phyloP scores from a whole-genome alignment of 2,113 vertebrate genomes.

The Eurystomus gularis region DNA sequence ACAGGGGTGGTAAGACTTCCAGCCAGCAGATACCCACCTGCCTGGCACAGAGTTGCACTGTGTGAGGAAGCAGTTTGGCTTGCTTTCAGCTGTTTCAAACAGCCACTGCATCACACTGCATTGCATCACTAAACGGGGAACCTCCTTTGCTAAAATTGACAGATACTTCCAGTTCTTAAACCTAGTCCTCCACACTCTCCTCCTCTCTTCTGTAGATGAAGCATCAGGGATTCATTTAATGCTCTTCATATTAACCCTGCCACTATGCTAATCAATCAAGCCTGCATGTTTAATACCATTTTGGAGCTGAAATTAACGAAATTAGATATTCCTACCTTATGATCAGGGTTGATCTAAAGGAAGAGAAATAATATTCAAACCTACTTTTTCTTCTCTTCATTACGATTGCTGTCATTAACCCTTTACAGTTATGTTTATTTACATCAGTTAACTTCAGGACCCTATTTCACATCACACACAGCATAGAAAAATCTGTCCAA shows the following conservation, averaged over 20 bases:
- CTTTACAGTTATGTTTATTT: neutral
- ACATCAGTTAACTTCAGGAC: neutral
- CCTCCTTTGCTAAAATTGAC: neutral
- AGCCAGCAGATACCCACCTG: neutral
- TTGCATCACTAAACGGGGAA: rapidly evolving
- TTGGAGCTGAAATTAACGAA: neutral
- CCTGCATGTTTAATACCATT: neutral
- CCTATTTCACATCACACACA: neutral
- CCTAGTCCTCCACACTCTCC: neutral
- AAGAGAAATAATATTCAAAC: neutral
- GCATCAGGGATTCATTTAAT: neutral
- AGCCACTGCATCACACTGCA: rapidly evolving
- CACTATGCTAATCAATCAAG: neutral
- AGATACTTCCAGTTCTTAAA: neutral
- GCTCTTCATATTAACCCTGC: neutral
- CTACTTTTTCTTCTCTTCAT: neutral
- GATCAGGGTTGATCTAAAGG: neutral
- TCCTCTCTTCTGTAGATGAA: neutral
- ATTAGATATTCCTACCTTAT: neutral
- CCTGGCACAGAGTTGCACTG: rapidly evolving
- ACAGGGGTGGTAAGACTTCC: neutral
- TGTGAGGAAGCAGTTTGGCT: rapidly evolving
- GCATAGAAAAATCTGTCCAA: neutral
- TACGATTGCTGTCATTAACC: neutral
- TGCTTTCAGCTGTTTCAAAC: neutral